phyloP scores from a whole-genome alignment of 2,888 invertebrate genomes.

The Drosophila emarginata region DNA sequence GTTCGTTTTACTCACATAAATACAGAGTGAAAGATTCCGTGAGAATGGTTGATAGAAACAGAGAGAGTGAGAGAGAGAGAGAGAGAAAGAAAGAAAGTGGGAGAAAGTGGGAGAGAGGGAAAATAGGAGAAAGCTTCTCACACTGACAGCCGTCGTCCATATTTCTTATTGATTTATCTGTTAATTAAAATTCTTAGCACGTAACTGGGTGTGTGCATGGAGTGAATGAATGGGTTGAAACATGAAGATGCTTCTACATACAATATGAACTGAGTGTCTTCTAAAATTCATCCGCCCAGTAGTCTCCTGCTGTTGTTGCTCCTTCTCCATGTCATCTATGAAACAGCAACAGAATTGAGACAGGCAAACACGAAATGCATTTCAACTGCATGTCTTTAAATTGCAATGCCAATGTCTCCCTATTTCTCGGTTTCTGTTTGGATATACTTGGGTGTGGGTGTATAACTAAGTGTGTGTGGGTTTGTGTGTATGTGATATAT shows the following conservation, averaged over 20 bases:
- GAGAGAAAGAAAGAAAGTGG: slow-evolving; percentile 23
- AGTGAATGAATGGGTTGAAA: slow-evolving; percentile 32
- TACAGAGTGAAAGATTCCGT: neutral
- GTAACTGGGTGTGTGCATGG: slow-evolving; percentile 59
- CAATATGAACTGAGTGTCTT: slow-evolving; percentile 47
- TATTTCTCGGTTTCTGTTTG: slow-evolving; percentile 21
- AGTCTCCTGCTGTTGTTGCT: neutral
- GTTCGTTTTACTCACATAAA: slow-evolving; percentile 53
- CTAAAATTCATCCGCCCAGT: slow-evolving; percentile 9
- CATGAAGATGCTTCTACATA: slow-evolving; percentile 42
- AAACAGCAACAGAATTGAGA: slow-evolving; percentile 31
- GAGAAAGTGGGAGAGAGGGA: slow-evolving; percentile 15
- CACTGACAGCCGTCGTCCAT: slow-evolving; percentile 76
- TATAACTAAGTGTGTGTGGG: slow-evolving; percentile 12
- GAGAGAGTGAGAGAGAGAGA: neutral
- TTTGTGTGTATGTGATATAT: neutral
- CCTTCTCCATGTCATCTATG: slow-evolving; percentile 15
- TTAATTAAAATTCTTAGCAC: slow-evolving; percentile 78
- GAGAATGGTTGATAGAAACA: too few relatives aligned
- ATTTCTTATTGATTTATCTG: slow-evolving; percentile 78
- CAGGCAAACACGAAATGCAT: slow-evolving; percentile 74
- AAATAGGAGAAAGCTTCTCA: slow-evolving; percentile 20
- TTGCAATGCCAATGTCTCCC: slow-evolving; percentile 64
- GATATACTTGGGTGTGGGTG: slow-evolving; percentile 10
- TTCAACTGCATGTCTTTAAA: slow-evolving; percentile 74